Evolutionary conservation across 2,797 vertebrate genomes (phyloP).

Genomic region (Dryobates pubescens): DNA sequence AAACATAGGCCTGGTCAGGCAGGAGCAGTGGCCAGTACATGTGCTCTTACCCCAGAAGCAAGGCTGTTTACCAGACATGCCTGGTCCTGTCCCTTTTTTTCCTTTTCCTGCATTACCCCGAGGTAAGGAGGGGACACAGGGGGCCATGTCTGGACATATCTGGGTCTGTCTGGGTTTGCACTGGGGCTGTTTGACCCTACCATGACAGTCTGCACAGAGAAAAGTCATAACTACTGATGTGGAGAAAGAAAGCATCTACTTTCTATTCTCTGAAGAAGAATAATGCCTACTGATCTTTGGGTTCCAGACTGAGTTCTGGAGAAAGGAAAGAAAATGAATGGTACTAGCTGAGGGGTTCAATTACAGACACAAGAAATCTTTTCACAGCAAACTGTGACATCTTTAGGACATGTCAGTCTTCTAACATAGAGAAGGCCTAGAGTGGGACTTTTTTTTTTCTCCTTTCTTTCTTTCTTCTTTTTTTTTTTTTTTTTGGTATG

Average conservation of each 20-base stretch:
- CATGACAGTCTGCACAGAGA: not conserved
- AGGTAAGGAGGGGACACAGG: too few relatives aligned
- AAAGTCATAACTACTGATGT: not conserved
- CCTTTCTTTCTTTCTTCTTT: too few relatives aligned
- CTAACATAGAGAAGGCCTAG: not conserved
- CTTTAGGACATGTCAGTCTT: not conserved
- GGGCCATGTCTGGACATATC: too few relatives aligned
- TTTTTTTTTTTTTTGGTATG: not conserved
- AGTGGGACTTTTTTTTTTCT: not conserved
- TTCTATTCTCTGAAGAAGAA: not conserved
- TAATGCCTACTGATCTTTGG: not conserved
- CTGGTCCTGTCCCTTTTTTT: too few relatives aligned
- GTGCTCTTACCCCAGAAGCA: too few relatives aligned
- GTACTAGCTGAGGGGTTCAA: not conserved
- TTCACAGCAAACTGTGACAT: not conserved
- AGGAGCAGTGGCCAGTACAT: too few relatives aligned
- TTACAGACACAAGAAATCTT: not conserved
- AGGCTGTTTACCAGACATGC: too few relatives aligned
- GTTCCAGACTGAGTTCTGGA: not conserved
- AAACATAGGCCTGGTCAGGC: too few relatives aligned
- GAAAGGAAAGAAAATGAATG: not conserved
- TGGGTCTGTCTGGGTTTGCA: too few relatives aligned
- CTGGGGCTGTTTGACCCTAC: too few relatives aligned
- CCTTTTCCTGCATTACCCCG: too few relatives aligned
- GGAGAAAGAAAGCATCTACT: not conserved